Evolutionary conservation across 1,140 invertebrate species (phyloP), one percentile per base, ranked within the genome.

Genomic region (Drosophila eugracilis): DNA sequence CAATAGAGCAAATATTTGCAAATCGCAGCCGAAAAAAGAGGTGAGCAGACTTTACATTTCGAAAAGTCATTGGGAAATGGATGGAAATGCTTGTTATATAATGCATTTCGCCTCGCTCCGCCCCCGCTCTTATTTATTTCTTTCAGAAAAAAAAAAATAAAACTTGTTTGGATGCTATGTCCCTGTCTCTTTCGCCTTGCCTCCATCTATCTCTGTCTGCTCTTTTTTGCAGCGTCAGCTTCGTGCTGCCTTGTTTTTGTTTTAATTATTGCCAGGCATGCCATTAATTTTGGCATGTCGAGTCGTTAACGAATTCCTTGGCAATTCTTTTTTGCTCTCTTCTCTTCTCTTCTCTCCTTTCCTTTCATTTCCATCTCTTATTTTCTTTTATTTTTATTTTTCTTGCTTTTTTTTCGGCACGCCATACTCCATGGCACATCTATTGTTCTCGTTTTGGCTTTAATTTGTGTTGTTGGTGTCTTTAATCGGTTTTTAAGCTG

Each of bases 201-300:
- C 30, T 32, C 50, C 41, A 50, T 44, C 77, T 47, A 53, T 53
- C 41, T 30, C 36, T 24, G 10, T 36, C 36, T 36, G 32, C 42
- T 30, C 30, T 45, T 36, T 63, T 41, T 55, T 41, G 77, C 57
- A 52, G 30, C 39, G 47, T 76, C 74, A 59, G 69, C 54, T 69
- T 78, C 75, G 71, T 77, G 77, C 49, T 65, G 47, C 24, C 54
- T 63, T 78, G 78, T 78, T 84, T 75, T 84, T 90, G 77, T 85
- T 89, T 90, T 90, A 90, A 90, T 90, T 90, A 90, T 90, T 90
- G 88, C 89, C 74, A 80, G 79, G 71, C 77, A 84, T 84, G 79
- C 79, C 83, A 90, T 90, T 90, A 90, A 90, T 90, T 90, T 90
- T 77, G 88, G 89, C 89, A 90, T 90, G 89, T 79, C 77, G 75